phyloP scores from a whole-genome alignment of 2,888 invertebrate genomes.

The Lepidochrysops patricia region DNA sequence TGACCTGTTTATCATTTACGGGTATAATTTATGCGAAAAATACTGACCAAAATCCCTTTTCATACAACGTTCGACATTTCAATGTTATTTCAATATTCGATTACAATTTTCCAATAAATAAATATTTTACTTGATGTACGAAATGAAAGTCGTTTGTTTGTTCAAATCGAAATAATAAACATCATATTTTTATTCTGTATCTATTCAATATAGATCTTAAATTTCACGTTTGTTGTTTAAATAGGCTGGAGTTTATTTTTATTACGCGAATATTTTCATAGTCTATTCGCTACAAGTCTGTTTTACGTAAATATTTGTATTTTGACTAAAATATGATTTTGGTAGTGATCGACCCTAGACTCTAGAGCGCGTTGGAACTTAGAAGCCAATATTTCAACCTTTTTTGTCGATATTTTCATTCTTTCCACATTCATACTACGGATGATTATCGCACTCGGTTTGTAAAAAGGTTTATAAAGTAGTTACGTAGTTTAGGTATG shows the following conservation, averaged over 20 bases:
- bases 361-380: too few species aligned
- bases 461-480: too few species aligned
- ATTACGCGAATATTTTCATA: background rate
- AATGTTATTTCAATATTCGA: background rate
- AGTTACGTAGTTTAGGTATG: too few species aligned
- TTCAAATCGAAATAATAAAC: background rate
- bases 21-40: background rate
- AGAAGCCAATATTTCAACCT: too few species aligned
- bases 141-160: background rate
- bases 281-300: background rate
- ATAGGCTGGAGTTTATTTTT: background rate
- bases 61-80: background rate
- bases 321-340: too few species aligned
- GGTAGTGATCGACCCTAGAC: too few species aligned
- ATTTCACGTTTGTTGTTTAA: background rate
- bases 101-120: constrained; percentile 6
- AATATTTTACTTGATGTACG: constrained; percentile 1
- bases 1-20: too few species aligned
- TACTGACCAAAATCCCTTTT: background rate
- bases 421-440: too few species aligned
- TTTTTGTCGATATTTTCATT: too few species aligned
- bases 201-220: background rate
- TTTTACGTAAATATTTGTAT: background rate
- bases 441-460: too few species aligned
- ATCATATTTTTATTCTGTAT: background rate